Conservation (phyloP, 2,797 vertebrate genomes). For the Lates japonicus region DNA sequence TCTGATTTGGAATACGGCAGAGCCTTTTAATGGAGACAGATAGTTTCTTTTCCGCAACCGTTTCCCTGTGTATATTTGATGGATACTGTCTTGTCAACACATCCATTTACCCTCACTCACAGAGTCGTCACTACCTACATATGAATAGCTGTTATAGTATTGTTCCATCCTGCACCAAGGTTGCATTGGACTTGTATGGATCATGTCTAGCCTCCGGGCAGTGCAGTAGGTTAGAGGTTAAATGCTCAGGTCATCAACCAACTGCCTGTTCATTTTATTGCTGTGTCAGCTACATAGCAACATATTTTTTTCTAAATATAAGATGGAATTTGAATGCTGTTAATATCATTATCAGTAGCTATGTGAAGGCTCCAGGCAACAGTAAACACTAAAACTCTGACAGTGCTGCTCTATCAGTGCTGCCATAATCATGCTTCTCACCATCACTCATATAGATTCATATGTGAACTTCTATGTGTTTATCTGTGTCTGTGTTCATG, state of each 20-base stretch:
- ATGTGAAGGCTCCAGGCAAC: constrained; percentile 39
- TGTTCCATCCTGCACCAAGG: not conserved
- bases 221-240: constrained; percentile 54
- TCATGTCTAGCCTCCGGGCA: constrained; percentile 53
- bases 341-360: constrained; percentile 33
- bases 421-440: constrained; percentile 37
- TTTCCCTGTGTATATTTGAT: constrained; percentile 54
- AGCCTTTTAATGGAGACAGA: constrained; percentile 54
- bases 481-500: constrained; percentile 48
- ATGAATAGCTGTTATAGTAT: constrained; percentile 18
- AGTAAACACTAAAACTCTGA: constrained; percentile 18
- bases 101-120: constrained; percentile 44
- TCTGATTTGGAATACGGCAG: constrained; percentile 38
- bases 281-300: constrained; percentile 60
- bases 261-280: constrained; percentile 49
- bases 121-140: constrained; percentile 22
- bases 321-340: constrained; percentile 55
- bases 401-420: constrained; percentile 59
- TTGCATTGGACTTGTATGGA: constrained; percentile 42
- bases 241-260: constrained; percentile 56
- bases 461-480: constrained; percentile 10
- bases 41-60: constrained; percentile 33
- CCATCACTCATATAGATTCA: constrained; percentile 44
- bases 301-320: constrained; percentile 33
- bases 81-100: constrained; percentile 47